Conservation (phyloP, 2,797 vertebrate genomes). For the Pitangus sulphuratus region DNA sequence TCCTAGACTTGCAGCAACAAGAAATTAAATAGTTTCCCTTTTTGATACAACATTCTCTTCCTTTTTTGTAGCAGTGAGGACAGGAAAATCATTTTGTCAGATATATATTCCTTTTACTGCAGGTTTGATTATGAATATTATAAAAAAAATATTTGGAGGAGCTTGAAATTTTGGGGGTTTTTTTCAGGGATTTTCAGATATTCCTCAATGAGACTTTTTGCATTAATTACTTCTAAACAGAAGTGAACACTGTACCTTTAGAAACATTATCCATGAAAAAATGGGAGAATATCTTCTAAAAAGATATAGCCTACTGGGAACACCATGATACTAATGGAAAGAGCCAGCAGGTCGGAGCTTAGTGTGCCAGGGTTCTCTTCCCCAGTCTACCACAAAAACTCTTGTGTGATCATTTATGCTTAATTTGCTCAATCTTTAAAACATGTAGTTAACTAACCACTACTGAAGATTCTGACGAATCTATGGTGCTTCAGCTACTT, state of each 20-base stretch:
- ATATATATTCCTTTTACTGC: background rate
- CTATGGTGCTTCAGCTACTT: background rate
- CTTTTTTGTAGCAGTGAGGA: background rate
- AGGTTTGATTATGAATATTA: background rate
- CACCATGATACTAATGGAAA: background rate
- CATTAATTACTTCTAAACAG: background rate
- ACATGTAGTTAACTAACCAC: background rate
- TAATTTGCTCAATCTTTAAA: background rate
- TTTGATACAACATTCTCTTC: background rate
- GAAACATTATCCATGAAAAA: background rate
- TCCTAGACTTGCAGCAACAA: background rate
- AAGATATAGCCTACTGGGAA: background rate
- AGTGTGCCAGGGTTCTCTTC: background rate
- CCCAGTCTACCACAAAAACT: background rate
- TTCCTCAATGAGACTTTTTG: background rate
- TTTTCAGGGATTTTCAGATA: background rate
- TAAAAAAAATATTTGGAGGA: background rate
- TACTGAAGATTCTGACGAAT: background rate
- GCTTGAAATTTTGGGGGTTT: background rate
- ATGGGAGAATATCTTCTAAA: background rate
- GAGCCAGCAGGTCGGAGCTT: background rate
- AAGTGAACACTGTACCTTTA: background rate
- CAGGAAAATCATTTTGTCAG: background rate
- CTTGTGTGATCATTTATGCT: background rate
- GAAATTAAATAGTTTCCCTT: background rate